Conservation (phyloP, 1,140 invertebrate genomes). For the Caenorhabditis elegans region DNA sequence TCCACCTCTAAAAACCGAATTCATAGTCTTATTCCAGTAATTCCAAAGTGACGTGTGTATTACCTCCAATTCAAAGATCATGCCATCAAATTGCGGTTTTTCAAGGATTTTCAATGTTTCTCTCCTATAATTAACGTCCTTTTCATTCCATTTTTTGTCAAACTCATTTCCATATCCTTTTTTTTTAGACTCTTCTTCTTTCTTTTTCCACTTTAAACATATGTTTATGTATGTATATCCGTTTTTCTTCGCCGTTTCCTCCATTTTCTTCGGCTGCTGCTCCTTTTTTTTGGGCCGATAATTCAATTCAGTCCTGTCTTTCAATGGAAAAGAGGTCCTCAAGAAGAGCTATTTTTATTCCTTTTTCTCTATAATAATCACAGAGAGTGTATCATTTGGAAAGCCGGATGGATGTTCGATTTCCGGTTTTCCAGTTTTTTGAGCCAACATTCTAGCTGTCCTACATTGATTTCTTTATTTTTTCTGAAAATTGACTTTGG, state of each 20-base stretch:
- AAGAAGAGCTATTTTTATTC: background rate
- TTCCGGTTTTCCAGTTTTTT: background rate
- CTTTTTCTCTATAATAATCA: constrained; percentile 11
- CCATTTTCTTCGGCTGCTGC: background rate
- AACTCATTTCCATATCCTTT: constrained; percentile 17
- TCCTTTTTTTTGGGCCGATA: background rate
- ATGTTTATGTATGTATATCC: constrained; percentile 21
- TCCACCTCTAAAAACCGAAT: too few relatives aligned
- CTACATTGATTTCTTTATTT: too few relatives aligned
- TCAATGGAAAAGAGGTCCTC: background rate
- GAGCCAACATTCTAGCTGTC: too few relatives aligned
- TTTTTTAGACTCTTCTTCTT: background rate
- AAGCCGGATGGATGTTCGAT: background rate
- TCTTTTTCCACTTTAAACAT: constrained; percentile 8
- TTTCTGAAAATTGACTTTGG: too few relatives aligned
- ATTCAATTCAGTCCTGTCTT: constrained; percentile 7
- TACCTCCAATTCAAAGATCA: background rate
- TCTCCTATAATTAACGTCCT: background rate
- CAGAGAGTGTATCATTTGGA: background rate
- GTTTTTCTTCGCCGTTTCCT: constrained; percentile 9
- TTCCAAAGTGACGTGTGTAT: background rate
- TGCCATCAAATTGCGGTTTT: background rate
- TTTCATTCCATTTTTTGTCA: background rate
- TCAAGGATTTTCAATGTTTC: background rate
- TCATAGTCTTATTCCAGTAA: too few relatives aligned